phyloP scores from a whole-genome alignment of 2,113 vertebrate species.

The Garra rufa region DNA sequence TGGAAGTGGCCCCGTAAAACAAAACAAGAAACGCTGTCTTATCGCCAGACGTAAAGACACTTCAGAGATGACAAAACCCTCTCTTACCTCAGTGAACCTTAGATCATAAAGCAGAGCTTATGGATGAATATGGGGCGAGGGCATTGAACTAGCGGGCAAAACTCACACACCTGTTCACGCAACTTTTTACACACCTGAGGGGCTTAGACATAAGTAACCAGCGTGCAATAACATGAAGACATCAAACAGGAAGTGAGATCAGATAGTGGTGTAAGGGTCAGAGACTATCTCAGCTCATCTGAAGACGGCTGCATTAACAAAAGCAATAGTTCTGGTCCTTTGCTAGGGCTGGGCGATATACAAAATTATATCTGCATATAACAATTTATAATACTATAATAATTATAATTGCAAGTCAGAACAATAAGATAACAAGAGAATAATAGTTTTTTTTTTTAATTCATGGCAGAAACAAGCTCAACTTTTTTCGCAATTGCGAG shows the following conservation, averaged over 20 bases:
- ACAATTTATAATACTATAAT: no score
- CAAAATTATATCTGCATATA: no score
- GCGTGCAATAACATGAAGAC: not conserved
- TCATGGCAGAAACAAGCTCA: no score
- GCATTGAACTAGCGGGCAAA: constrained; percentile 22
- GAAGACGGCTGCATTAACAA: not conserved
- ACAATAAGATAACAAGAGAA: not conserved
- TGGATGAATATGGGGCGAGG: constrained; percentile 18
- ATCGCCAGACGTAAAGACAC: constrained; percentile 26
- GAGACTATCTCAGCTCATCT: not conserved
- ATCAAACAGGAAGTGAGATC: constrained; percentile 18
- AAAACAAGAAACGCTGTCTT: constrained; percentile 1
- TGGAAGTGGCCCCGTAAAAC: constrained; percentile 24
- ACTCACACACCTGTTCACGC: not conserved
- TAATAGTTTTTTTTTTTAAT: not conserved
- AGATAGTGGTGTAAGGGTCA: not conserved
- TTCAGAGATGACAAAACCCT: constrained; percentile 39
- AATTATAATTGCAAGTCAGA: not conserved
- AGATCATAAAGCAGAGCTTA: constrained; percentile 43
- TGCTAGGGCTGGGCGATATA: not conserved
- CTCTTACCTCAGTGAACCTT: constrained; percentile 34
- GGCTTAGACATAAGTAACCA: not conserved
- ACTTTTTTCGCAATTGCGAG: not conserved
- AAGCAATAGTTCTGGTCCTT: not conserved
- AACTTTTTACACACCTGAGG: not conserved